Percentiles rank a stretch among this genome's conserved stretches.
phyloP scores from a whole-genome alignment of 1,140 invertebrate species.

The Myzus persicae region DNA sequence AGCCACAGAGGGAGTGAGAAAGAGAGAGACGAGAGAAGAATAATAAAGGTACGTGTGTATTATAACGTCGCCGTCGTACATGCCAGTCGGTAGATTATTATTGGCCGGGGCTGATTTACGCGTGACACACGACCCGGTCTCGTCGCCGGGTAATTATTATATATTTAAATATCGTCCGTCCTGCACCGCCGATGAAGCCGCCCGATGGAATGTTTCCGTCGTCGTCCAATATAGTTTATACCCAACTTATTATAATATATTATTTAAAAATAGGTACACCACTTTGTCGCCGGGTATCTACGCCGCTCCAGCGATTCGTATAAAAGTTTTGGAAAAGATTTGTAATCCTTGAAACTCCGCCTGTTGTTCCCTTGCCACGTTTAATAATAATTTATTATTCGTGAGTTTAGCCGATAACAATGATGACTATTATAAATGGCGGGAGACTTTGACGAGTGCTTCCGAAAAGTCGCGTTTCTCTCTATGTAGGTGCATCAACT shows the following conservation, averaged over 20 bases:
- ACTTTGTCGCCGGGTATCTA: not conserved
- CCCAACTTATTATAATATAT: not conserved
- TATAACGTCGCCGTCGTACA: slow-evolving; percentile 29
- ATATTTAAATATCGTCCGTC: not conserved
- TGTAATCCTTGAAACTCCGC: not conserved
- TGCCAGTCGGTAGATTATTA: slow-evolving; percentile 43
- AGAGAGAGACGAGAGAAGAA: not conserved
- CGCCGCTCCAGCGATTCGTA: not conserved
- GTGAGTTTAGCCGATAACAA: not conserved
- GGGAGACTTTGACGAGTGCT: not conserved
- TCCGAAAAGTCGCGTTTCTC: not conserved
- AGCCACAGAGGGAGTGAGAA: not conserved
- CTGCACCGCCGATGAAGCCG: not conserved
- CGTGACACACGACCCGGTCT: slow-evolving; percentile 50
- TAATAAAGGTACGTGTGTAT: not conserved
- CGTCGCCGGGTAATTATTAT: slow-evolving; percentile 39
- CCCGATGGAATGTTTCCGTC: not conserved
- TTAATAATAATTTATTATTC: not conserved
- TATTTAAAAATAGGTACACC: not conserved
- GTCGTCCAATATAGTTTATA: not conserved
- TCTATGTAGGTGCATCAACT: not conserved
- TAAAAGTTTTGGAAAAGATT: not conserved
- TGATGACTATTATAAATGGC: not conserved
- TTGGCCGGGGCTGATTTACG: slow-evolving; percentile 50
- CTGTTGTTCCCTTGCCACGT: not conserved